phyloP scores from a whole-genome alignment of 1,140 invertebrate genomes.

The Microplitis mediator region DNA sequence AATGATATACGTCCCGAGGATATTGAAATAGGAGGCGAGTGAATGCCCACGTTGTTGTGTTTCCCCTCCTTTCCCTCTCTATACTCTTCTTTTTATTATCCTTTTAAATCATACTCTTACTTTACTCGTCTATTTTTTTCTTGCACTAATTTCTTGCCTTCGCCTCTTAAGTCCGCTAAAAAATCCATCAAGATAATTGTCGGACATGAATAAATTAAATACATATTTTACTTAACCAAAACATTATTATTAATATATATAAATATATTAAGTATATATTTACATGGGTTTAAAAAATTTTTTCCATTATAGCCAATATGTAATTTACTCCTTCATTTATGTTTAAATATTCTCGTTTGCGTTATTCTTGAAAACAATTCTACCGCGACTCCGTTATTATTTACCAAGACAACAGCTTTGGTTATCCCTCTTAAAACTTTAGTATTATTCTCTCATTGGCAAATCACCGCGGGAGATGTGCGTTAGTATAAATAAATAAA shows the following conservation, averaged over 20 bases:
- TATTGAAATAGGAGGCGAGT: constrained; percentile 30
- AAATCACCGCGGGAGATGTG: constrained; percentile 18
- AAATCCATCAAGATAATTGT: too few relatives aligned
- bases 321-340: too few relatives aligned
- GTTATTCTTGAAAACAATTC: too few relatives aligned
- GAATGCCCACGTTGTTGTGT: constrained; percentile 9
- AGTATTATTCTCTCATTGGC: not conserved
- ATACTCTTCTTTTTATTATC: not conserved
- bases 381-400: not conserved
- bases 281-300: too few relatives aligned
- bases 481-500: not conserved
- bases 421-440: not conserved
- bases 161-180: not conserved
- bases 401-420: not conserved
- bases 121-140: not conserved
- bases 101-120: not conserved
- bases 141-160: not conserved
- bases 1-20: constrained; percentile 28
- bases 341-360: too few relatives aligned
- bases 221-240: too few relatives aligned
- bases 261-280: too few relatives aligned
- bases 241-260: too few relatives aligned
- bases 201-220: too few relatives aligned
- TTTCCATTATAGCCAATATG: not conserved
- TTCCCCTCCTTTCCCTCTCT: not conserved